These are phyloP conservation scores for Archivesica marissinica DNA, from an alignment of 1,140 invertebrate genomes.

Conservation along the genomic window DNA sequence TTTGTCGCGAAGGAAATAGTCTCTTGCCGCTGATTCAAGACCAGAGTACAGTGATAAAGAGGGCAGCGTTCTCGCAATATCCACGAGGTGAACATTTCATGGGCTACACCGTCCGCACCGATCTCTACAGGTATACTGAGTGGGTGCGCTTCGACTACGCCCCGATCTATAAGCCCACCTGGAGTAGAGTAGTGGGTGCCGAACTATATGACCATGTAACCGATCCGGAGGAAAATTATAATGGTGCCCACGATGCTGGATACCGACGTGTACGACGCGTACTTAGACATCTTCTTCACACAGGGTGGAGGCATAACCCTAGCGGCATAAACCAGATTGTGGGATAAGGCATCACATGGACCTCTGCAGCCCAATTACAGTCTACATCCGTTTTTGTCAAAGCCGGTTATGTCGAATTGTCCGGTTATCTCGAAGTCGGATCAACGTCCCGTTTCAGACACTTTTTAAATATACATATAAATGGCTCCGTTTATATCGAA, in stretches of 20 bases:
- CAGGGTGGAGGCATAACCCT: constrained; percentile 70
- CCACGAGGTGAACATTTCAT: constrained; percentile 92
- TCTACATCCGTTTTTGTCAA: too few species aligned
- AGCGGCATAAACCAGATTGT: not conserved
- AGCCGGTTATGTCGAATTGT: too few species aligned
- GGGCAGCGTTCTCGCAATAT: constrained; percentile 90
- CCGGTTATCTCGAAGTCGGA: too few species aligned
- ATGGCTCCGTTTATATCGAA: too few species aligned
- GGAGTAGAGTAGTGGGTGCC: constrained; percentile 87
- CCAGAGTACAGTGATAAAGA: constrained; percentile 63
- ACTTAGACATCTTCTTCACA: constrained; percentile 66
- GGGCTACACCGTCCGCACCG: constrained; percentile 88
- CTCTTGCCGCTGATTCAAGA: constrained; percentile 81
- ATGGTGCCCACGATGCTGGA: constrained; percentile 84
- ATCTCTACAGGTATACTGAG: not conserved
- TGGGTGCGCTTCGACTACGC: constrained; percentile 81
- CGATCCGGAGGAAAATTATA: constrained; percentile 89
- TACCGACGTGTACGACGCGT: constrained; percentile 64
- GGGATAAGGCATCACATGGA: not conserved
- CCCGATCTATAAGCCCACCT: constrained; percentile 85
- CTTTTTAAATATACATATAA: too few species aligned
- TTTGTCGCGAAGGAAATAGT: constrained; percentile 91
- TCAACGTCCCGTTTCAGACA: too few species aligned
- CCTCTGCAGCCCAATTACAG: too few species aligned
- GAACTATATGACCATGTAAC: constrained; percentile 86